Percentiles rank a stretch among this genome's conserved stretches.
phyloP scores from a whole-genome alignment of 2,888 invertebrate species.

The Apotomis capreana region DNA sequence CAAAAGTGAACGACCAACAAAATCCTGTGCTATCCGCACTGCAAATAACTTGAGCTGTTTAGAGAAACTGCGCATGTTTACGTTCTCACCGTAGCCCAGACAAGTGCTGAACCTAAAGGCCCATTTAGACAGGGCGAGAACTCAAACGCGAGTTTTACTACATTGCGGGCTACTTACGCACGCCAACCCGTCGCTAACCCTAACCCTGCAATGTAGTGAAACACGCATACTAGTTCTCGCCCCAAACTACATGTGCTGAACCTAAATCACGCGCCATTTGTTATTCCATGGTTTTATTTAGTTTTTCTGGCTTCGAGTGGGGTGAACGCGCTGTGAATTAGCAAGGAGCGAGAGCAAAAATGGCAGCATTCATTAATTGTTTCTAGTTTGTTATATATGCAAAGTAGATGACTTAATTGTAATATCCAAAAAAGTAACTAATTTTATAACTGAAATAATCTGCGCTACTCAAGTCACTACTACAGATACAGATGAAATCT shows the following conservation, averaged over 20 bases:
- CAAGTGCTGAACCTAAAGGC: conserved; percentile 34
- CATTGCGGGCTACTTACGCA: too few species aligned
- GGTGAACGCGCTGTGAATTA: conserved; percentile 19
- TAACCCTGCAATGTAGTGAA: too few species aligned
- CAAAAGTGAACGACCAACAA: conserved; percentile 28
- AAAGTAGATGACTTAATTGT: too few species aligned
- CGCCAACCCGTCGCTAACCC: too few species aligned
- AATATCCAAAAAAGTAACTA: too few species aligned
- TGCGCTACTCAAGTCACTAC: too few species aligned
- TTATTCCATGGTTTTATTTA: conserved; percentile 30
- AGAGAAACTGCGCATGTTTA: conserved; percentile 70
- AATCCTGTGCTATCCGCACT: conserved; percentile 34
- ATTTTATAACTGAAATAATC: too few species aligned
- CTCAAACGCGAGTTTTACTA: too few species aligned
- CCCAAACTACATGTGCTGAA: conserved; percentile 30
- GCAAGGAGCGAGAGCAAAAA: neutral
- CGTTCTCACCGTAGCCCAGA: conserved; percentile 61
- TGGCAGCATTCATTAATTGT: neutral
- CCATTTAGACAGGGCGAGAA: too few species aligned
- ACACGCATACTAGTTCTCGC: too few species aligned
- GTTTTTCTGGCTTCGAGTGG: conserved; percentile 30
- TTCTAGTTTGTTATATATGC: too few species aligned
- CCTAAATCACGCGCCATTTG: conserved; percentile 34
- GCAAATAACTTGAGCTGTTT: conserved; percentile 54
- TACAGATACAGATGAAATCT: too few species aligned